Conservation (phyloP, 2,888 invertebrate genomes). For the Athalia circularis region DNA sequence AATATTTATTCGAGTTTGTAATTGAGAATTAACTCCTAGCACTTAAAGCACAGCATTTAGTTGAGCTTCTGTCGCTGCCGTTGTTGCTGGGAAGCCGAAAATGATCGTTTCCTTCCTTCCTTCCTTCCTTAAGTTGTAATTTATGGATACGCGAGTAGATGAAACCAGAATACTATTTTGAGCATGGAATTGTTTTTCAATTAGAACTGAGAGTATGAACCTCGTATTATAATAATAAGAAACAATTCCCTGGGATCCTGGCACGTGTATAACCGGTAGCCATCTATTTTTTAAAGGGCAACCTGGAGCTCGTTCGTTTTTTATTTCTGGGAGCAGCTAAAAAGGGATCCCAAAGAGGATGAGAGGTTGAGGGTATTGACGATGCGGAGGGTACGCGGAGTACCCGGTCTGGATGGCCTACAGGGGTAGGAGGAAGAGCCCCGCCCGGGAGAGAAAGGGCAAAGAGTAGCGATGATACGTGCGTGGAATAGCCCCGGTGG, state of each 20-base stretch:
- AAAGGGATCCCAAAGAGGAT: slow-evolving; percentile 19
- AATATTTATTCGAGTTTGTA: slow-evolving; percentile 23
- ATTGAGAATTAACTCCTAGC: slow-evolving; percentile 11
- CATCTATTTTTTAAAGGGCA: slow-evolving; percentile 24
- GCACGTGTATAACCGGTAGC: background rate
- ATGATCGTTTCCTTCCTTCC: background rate
- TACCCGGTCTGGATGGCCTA: slow-evolving; percentile 42
- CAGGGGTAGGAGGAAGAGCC: background rate
- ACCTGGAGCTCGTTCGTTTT: background rate
- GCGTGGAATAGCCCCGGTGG: slow-evolving; percentile 64
- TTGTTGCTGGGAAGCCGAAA: background rate
- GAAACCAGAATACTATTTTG: no score
- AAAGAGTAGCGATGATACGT: slow-evolving; percentile 64
- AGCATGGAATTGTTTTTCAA: no score
- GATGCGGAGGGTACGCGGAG: slow-evolving; percentile 41
- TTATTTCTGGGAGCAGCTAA: background rate
- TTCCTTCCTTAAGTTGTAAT: no score
- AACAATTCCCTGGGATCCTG: background rate
- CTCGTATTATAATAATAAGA: background rate
- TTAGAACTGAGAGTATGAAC: no score
- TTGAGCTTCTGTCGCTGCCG: background rate
- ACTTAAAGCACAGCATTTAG: background rate
- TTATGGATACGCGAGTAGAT: no score
- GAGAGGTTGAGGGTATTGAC: slow-evolving; percentile 47
- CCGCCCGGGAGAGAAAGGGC: background rate